Conservation (phyloP, 1,140 invertebrate species). For the Aradophagus sp. region DNA sequence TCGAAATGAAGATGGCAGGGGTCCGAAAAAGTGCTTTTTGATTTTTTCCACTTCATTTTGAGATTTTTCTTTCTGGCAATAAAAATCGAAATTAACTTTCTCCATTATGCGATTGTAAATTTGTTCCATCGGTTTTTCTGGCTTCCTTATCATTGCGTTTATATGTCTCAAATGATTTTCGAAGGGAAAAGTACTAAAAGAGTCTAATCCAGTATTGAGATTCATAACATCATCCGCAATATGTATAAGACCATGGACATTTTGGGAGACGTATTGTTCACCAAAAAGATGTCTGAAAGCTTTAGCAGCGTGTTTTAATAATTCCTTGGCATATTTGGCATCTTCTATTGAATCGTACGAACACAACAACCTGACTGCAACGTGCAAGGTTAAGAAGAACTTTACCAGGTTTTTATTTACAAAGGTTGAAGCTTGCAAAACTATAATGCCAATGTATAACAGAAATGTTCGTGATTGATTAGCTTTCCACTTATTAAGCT, state of each 20-base stretch:
- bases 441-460: too few species aligned
- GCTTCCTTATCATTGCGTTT: constrained; percentile 9
- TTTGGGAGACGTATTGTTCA: constrained; percentile 2
- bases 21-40: constrained; percentile 11
- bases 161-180: constrained; percentile 12
- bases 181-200: constrained; percentile 15
- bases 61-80: too few species aligned
- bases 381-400: too few species aligned
- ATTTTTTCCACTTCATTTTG: not conserved
- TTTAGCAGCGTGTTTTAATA: not conserved
- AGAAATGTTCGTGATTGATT: too few species aligned
- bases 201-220: not conserved
- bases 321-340: constrained; percentile 5
- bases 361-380: too few species aligned
- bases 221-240: constrained; percentile 7
- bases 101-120: constrained; percentile 1
- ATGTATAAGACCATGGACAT: constrained; percentile 10
- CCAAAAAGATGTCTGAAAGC: constrained; percentile 3
- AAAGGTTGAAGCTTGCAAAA: too few species aligned
- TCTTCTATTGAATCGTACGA: constrained; percentile 3
- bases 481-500: too few species aligned
- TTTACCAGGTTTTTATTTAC: too few species aligned
- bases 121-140: constrained; percentile 18
- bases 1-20: not conserved
- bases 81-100: too few species aligned